Percentiles rank a stretch among this genome's conserved stretches.
These are phyloP conservation scores for Pipistrellus nathusii DNA, from an alignment of 2,797 vertebrate genomes.

Conservation along the genomic window DNA sequence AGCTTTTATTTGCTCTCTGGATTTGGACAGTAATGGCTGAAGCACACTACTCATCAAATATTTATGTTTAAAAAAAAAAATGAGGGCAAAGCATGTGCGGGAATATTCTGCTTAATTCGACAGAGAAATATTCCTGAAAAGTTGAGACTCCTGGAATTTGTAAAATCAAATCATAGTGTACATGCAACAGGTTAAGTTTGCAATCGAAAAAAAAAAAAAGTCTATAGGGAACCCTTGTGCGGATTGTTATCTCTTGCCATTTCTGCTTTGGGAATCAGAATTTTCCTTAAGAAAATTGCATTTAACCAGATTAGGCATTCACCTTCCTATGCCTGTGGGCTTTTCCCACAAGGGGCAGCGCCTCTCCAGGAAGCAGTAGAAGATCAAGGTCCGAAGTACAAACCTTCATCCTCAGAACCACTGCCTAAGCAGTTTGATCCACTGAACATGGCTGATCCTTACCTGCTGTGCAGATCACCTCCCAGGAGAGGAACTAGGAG, in stretches of 20 bases:
- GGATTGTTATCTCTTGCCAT: not conserved
- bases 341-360: not conserved
- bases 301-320: not conserved
- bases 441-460: not conserved
- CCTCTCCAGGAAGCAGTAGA: not conserved
- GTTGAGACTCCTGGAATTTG: not conserved
- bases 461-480: not conserved
- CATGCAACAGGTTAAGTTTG: constrained; percentile 9
- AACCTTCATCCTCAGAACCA: not conserved
- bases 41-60: constrained; percentile 20
- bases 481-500: not conserved
- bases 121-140: constrained; percentile 19
- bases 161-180: constrained; percentile 18
- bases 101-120: not conserved
- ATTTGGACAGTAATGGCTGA: constrained; percentile 17
- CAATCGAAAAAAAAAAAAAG: constrained; percentile 2
- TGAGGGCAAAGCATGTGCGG: not conserved
- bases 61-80: constrained; percentile 23
- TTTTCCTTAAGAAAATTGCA: not conserved
- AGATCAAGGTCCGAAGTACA: not conserved
- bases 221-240: not conserved
- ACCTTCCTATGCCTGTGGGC: not conserved
- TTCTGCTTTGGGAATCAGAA: constrained; percentile 17
- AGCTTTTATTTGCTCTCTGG: constrained; percentile 24
- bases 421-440: not conserved